phyloP scores from a whole-genome alignment of 2,797 vertebrate species.

The Molossus molossus region DNA sequence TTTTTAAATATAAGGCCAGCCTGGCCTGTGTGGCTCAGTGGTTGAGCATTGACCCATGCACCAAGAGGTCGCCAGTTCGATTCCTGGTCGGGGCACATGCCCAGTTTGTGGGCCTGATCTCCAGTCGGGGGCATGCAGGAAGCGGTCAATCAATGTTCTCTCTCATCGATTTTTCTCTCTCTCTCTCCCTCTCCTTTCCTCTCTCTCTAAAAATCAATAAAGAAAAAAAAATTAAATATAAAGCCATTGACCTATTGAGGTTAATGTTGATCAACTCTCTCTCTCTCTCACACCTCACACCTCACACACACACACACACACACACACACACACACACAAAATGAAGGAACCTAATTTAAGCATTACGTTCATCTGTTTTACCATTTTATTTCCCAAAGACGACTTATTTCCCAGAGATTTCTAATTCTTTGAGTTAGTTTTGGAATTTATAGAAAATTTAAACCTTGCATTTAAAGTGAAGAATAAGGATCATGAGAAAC shows the following conservation, averaged over 20 bases:
- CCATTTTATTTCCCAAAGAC: background rate
- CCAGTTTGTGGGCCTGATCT: too few species aligned
- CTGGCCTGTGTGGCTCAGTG: too few species aligned
- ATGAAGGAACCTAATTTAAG: background rate
- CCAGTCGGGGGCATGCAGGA: too few species aligned
- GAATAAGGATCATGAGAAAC: background rate
- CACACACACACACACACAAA: background rate
- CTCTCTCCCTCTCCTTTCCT: too few species aligned
- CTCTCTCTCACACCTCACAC: too few species aligned
- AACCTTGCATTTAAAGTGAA: slow-evolving; percentile 16
- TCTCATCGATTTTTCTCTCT: too few species aligned
- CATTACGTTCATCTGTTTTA: background rate
- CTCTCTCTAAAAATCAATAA: too few species aligned
- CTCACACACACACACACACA: too few species aligned
- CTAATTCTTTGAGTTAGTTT: slow-evolving; percentile 21
- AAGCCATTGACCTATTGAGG: slow-evolving; percentile 6
- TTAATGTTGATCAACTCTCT: background rate
- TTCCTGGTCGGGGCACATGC: too few species aligned
- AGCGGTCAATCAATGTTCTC: too few species aligned
- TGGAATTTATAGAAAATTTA: slow-evolving; percentile 24
- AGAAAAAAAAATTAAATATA: slow-evolving; percentile 20
- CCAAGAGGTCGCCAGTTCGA: too few species aligned
- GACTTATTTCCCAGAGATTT: slow-evolving; percentile 5
- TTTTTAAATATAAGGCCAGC: slow-evolving; percentile 38
- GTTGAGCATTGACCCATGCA: background rate